Conservation (phyloP, 2,113 vertebrate species). For the Arothron firmamentum region DNA sequence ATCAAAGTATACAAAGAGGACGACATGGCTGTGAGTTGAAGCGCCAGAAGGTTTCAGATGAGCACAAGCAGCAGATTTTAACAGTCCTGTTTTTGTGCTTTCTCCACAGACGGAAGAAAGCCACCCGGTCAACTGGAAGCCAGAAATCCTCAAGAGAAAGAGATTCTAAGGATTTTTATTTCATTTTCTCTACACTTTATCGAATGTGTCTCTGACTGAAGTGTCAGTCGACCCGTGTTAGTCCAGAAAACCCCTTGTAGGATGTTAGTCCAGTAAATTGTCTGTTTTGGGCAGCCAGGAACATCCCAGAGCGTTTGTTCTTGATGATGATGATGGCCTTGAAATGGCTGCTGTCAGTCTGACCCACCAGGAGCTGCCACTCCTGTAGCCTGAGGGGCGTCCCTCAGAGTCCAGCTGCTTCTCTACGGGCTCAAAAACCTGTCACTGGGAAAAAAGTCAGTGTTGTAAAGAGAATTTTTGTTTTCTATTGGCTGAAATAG, state of each 20-base stretch:
- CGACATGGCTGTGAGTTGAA: slow-evolving; percentile 83
- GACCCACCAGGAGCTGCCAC: slow-evolving; percentile 54
- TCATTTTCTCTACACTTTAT: neutral
- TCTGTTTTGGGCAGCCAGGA: slow-evolving; percentile 42
- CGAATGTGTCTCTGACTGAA: neutral
- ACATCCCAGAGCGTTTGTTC: slow-evolving; percentile 40
- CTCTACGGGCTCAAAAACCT: slow-evolving; percentile 32
- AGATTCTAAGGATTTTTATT: slow-evolving; percentile 78
- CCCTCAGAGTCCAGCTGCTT: slow-evolving; percentile 26
- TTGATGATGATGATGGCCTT: slow-evolving; percentile 51
- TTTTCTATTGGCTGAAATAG: slow-evolving; percentile 7
- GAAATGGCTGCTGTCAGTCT: slow-evolving; percentile 33
- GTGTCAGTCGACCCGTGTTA: neutral
- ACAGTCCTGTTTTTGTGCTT: slow-evolving; percentile 27
- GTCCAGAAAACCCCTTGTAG: slow-evolving; percentile 53
- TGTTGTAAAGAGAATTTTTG: neutral
- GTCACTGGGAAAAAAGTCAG: neutral
- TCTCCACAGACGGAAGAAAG: slow-evolving; percentile 93
- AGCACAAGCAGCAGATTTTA: neutral
- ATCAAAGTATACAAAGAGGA: slow-evolving; percentile 98
- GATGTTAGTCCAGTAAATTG: slow-evolving; percentile 24
- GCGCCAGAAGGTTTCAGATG: neutral
- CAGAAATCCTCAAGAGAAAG: slow-evolving; percentile 98
- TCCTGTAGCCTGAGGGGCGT: slow-evolving; percentile 32
- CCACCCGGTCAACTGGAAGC: slow-evolving; percentile 97